Base-by-base conservation (phyloP, 2,797 vertebrate species). In the Anguilla anguilla region DNA sequence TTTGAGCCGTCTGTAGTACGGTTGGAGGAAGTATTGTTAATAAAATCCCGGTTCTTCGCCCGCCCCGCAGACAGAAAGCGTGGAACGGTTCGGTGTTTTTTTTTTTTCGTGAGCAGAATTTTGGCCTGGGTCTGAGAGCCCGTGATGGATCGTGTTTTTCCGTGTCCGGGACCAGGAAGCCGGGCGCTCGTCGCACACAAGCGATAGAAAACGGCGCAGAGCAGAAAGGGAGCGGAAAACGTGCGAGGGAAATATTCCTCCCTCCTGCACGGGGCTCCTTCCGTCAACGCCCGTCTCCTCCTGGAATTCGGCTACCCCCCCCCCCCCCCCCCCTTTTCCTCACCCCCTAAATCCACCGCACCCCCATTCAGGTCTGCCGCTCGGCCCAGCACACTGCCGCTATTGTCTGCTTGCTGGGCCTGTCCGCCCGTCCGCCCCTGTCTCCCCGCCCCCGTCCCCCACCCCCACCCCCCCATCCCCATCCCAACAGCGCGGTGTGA, bases 401-500 rank as follows among this genome's bases (percentile, higher is more conserved):
- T 22, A 85, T 85, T 85, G 84, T 85, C 84, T 85, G 15, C 31
- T 22, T 15, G 5, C 55, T 35, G 13, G 53, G 46, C 84, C 84
- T 25, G 84, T 61, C 84, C 35, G 55, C 28, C 82, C 79, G 17
- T 35, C 74, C 35, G 11, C 19, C 81, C 67, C 6, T 25, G n/a
- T 15, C 69, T 5, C 69, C 11, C 9, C 17, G 0, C 3, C 59
- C 39, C 46, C 39, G 10, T 81, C 11, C 86, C 31, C 28, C 19
- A 17, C 49, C 43, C 10, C 17, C 59, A 25, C 83, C 35, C 39
- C 5, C 5, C 39, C 43, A 17, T 5, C 43, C 43, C 39, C 39
- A 25, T 49, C 77, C 77, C 77, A 43, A 61, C 84, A 85, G 55
- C 4, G 55, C 55, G 43, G 84, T 85, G 84, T 61, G 61, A 85